Evolutionary conservation across 2,888 invertebrate species (phyloP), one percentile per base, ranked within the genome.

Genomic region (Synergus itoensis): DNA sequence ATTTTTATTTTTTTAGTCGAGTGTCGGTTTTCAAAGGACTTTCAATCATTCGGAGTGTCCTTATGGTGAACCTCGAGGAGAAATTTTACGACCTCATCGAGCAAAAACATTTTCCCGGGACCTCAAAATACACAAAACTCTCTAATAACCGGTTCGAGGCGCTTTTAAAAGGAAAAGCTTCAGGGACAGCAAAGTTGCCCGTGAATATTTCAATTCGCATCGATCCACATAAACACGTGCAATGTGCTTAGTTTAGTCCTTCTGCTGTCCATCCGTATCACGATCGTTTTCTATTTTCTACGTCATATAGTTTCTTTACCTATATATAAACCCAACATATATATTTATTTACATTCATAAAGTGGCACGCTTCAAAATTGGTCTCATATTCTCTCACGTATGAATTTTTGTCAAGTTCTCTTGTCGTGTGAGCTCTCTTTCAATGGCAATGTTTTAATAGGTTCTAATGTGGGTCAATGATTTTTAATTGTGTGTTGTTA

Each of bases 161-260:
- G 73, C 36, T 53, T 53, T 28, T 4, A 73, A 73, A 36, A 73
- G 53, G 53, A 73, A 73, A 73, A 73, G 40, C 81, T 80, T 83
- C 84, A 79, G 81, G 79, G 85, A 82, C 81, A 82, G 28, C 73
- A 53, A 48, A 48, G 73, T 53, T 77, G 78, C 78, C 77, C 81
- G 84, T 87, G 84, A 88, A 88, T 88, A 87, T 86, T 88, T 88
- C 83, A 88, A 84, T 84, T 84, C 83, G 83, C 84, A 88, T 88
- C 88, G 88, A 88, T 87, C 86, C 80, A 77, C 79, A 78, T 79
- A 79, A 82, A 83, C 83, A 83, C 82, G 83, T 81, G 82, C 73
- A 73, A 73, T 80, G 83, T 80, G 79, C 83, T 28, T 28, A 28
- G 28, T 28, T 79, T 80, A 80, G 80, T 53, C 48, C 53, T 73